Evolutionary conservation across 2,797 vertebrate genomes (phyloP), one percentile per base, ranked within the genome.

Genomic region (Sebastolobus altivelis): DNA sequence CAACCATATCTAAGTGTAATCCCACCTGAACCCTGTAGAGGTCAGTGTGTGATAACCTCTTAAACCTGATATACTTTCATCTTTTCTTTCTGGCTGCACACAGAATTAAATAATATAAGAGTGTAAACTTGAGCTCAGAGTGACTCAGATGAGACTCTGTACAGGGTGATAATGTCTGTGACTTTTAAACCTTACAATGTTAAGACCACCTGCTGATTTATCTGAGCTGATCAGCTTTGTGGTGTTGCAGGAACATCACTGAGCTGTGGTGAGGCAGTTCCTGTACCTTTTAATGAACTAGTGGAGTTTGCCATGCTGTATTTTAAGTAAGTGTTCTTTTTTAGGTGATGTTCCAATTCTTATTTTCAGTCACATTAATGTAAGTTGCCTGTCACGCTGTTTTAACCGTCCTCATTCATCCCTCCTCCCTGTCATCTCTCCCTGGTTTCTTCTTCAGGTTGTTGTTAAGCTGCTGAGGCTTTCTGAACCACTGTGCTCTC

Each of bases 31-130:
- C 29, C 92, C 94, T 91, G 83, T 68, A 94, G 93, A 91, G 89
- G 94, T 89, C 93, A 94, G 90, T 88, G 88, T 88, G 55, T 77
- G 77, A 88, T 86, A 68, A 77, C 37, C 20, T 81, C 22, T 70
- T 13, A 31, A 58, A 76, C 1, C 25, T 16, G 1, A 55, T 37
- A 2, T 37, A 4, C 14, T 29, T 13, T n/a, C 0, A 63, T 76
- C 0, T 16, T 4, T 2, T 58, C 63, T 37, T 4, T 55, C 65
- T 35, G 11, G 6, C 12, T 4, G 3, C 16, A 77, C 11, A 49
- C 13, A 37, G 8, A 68, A 29, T 37, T 38, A 73, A 63, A 65
- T 37, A 55, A 54, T 6, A 2, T 1, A 62, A 35, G 18, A 20
- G 11, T 22, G 60, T 37, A 62, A 60, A 25, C 25, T 43, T 37